Evolutionary conservation across 2,797 vertebrate genomes (phyloP), one percentile per base, ranked within the genome.

Genomic region (Mergus octosetaceus): DNA sequence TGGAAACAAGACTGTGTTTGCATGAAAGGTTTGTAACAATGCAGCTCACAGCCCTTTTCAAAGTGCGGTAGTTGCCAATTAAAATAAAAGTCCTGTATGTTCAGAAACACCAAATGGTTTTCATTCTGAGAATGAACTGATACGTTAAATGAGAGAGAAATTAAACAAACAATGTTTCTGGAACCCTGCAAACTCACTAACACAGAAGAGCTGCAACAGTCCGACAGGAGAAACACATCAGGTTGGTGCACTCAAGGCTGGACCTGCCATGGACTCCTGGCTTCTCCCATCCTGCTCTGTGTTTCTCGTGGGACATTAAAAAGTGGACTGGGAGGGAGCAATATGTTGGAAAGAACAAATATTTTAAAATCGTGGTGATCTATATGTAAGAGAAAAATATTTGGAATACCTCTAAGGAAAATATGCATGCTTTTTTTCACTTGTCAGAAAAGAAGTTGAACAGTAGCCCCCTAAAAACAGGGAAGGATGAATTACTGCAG

Each of bases 331-430:
- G 85, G 51, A 90, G 20, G 27, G 14, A 89, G 9, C 3, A 51
- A 17, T 39, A n/a, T 57, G 30, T 11, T 34, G 27, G 49, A 61
- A 78, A n/a, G 57, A 79, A 54, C 1, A 72, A 49, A 56, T 58
- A 61, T 69, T 87, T 53, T 30, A 28, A 62, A 83, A 34, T 70
- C 39, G 19, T 4, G 3, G 34, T 82, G 17, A 82, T 51, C 68
- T 51, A 36, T 54, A 34, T 30, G 13, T 43, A 75, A 81, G 28
- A 65, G 51, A 84, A 77, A 90, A 85, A 83, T 85, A 47, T 36
- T 90, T 93, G 28, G 18, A 82, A 90, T 86, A 53, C 6, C 13
- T 85, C 47, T 73, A 81, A 85, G 25, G 45, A 87, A 91, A 95
- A 76, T 24, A 71, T 79, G 7, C 49, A 54, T 95, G n/a, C 4